Conservation (phyloP, 2,888 invertebrate species). For the Hyposoter didymator region DNA sequence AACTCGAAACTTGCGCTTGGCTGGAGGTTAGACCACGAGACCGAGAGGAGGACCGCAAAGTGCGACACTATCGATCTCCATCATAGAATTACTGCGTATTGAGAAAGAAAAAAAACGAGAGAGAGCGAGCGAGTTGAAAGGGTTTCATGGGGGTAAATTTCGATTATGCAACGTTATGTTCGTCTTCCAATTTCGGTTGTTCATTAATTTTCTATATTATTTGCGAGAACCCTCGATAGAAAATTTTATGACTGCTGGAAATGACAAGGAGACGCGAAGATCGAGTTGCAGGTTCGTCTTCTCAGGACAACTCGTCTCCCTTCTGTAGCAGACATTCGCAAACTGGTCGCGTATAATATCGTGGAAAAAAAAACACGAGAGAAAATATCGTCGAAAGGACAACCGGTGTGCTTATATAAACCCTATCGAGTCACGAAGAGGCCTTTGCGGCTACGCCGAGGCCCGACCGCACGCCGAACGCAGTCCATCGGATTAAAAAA, state of each 20-base stretch:
- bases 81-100: conserved; percentile 69
- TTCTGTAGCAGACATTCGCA: background rate
- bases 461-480: conserved; percentile 27
- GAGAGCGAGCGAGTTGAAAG: background rate
- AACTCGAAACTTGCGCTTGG: conserved; percentile 66
- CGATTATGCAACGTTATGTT: background rate
- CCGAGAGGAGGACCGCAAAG: conserved; percentile 71
- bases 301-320: conserved; percentile 17
- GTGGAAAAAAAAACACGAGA: conserved; percentile 3
- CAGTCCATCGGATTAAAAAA: conserved; percentile 47
- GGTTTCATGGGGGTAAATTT: background rate
- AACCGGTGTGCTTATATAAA: conserved; percentile 63
- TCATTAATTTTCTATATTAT: background rate
- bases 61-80: conserved; percentile 71
- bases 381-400: conserved; percentile 35
- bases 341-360: conserved; percentile 2
- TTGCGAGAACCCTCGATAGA: background rate
- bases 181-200: background rate
- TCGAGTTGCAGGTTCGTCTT: conserved; percentile 2
- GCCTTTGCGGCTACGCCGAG: conserved; percentile 24
- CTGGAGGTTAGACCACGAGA: conserved; percentile 52
- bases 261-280: conserved; percentile 27
- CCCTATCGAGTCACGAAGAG: conserved; percentile 53
- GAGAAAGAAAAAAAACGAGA: conserved; percentile 31
- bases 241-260: background rate